Conservation (phyloP, 2,113 vertebrate genomes). For the Hippocampus guttulatus region DNA sequence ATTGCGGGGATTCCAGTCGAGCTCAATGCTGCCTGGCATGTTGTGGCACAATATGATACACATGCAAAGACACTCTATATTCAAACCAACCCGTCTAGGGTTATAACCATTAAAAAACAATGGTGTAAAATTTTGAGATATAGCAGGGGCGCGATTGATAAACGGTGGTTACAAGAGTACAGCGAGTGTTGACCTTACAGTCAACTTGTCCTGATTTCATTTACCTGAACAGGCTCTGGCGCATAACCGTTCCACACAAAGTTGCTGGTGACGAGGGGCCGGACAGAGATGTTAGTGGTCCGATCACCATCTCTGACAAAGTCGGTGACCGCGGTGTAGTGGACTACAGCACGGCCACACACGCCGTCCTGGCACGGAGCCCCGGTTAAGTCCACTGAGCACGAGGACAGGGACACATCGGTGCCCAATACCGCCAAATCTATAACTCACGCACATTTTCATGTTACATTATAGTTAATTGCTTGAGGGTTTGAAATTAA, state of each 20-base stretch:
- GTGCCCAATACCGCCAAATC: conserved; percentile 57
- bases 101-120: neutral
- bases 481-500: no score
- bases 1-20: no score
- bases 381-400: conserved; percentile 73
- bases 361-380: conserved; percentile 66
- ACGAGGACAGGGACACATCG: conserved; percentile 84
- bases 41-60: no score
- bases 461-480: no score
- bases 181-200: no score
- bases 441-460: conserved; percentile 21
- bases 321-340: conserved; percentile 78
- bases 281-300: conserved; percentile 67
- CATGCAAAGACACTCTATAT: no score
- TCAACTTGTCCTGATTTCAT: no score
- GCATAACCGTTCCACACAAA: conserved; percentile 84
- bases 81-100: neutral
- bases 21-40: no score
- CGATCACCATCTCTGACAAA: conserved; percentile 78
- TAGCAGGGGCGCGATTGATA: no score
- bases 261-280: conserved; percentile 72
- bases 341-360: conserved; percentile 70
- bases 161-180: no score
- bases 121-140: neutral
- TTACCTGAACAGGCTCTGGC: conserved; percentile 77